Evolutionary conservation across 2,113 vertebrate species (phyloP).

Genomic region (Pycnonotus jocosus): DNA sequence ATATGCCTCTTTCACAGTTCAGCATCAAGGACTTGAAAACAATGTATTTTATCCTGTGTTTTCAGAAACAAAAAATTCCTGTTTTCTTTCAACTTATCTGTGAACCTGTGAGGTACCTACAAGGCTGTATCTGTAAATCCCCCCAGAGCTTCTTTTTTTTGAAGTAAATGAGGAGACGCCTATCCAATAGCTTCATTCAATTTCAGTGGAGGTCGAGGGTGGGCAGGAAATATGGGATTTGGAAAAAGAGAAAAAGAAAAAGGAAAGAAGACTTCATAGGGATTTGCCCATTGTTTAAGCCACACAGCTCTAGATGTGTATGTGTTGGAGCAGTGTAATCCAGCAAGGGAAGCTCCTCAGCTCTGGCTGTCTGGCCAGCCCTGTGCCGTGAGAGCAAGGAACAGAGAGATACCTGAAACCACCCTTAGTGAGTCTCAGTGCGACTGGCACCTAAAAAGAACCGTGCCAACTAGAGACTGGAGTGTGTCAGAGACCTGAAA

Average conservation of each 20-base stretch:
- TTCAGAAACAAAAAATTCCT: background rate
- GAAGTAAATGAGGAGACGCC: background rate
- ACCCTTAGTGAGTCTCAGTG: background rate
- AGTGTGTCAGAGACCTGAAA: background rate
- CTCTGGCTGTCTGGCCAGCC: background rate
- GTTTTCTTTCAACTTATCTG: background rate
- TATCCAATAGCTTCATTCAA: background rate
- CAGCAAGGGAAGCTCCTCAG: background rate
- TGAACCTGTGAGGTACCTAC: background rate
- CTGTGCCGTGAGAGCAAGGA: background rate
- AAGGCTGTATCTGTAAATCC: background rate
- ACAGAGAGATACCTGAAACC: background rate
- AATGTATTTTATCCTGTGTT: background rate
- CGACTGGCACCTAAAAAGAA: background rate
- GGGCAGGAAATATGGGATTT: background rate
- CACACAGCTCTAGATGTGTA: background rate
- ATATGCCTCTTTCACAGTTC: background rate
- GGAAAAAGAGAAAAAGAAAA: background rate
- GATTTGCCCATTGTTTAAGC: background rate
- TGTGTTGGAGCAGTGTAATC: background rate
- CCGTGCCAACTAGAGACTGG: background rate
- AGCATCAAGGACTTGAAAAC: background rate
- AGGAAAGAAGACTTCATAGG: background rate
- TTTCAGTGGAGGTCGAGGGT: background rate
- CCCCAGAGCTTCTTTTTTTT: background rate